These are phyloP conservation scores for Drosophila nasuta DNA, from an alignment of 1,140 invertebrate species.

Conservation along the genomic window DNA sequence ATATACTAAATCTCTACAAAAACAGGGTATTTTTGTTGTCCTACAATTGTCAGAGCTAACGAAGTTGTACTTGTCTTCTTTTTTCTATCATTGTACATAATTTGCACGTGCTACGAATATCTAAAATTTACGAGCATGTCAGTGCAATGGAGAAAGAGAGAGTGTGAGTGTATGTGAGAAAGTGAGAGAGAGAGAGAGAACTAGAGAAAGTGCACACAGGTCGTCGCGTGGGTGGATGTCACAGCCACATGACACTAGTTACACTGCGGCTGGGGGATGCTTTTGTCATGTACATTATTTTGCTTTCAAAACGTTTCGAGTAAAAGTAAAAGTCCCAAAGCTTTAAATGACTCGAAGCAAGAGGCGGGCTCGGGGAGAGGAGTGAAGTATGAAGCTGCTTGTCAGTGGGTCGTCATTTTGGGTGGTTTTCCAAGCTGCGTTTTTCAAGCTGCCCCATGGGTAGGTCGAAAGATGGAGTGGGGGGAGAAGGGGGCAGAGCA, in stretches of 20 bases:
- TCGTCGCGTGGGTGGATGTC: slow-evolving; percentile 47
- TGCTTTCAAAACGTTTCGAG: slow-evolving; percentile 70
- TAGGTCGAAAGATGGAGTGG: neutral
- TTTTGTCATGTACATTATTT: slow-evolving; percentile 78
- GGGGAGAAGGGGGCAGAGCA: neutral
- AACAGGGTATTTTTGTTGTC: slow-evolving; percentile 2
- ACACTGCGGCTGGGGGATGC: slow-evolving; percentile 28
- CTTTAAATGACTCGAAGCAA: slow-evolving; percentile 66
- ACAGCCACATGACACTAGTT: slow-evolving; percentile 49
- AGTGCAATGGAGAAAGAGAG: slow-evolving; percentile 22
- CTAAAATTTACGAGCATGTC: slow-evolving; percentile 73
- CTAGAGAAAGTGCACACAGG: slow-evolving; percentile 63
- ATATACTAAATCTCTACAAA: neutral
- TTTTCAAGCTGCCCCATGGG: neutral
- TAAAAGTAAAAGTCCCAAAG: slow-evolving; percentile 76
- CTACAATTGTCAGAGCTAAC: neutral
- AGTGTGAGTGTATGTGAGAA: slow-evolving; percentile 38
- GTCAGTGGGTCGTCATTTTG: slow-evolving; percentile 27
- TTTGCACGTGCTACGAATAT: slow-evolving; percentile 83
- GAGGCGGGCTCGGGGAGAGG: neutral
- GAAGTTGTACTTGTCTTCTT: slow-evolving; percentile 22
- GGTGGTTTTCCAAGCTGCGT: slow-evolving; percentile 5
- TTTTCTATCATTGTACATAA: slow-evolving; percentile 81
- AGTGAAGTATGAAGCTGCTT: neutral
- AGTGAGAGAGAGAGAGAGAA: slow-evolving; percentile 13